A percentile compares a stretch with the other conserved stretches of the same genome.
Evolutionary conservation across 1,140 invertebrate genomes (phyloP).

Genomic region (Chionoecetes opilio): DNA sequence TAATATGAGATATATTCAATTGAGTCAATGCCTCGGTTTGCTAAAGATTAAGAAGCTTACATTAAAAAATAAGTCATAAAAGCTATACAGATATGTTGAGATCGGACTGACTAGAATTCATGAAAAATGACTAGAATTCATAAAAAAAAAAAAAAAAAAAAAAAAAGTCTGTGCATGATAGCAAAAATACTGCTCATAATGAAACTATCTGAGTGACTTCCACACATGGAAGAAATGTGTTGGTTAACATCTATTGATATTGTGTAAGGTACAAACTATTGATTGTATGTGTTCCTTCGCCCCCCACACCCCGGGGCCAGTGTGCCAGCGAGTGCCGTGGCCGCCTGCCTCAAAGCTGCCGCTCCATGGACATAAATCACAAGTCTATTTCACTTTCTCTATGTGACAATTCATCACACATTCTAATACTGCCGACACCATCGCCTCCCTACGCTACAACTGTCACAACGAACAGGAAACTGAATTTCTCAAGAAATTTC

Average conservation of each 20-base stretch:
- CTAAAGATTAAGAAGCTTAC: background rate
- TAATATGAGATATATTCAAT: background rate
- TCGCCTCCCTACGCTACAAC: background rate
- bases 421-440: background rate
- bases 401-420: background rate
- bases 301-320: background rate
- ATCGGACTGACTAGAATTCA: slow-evolving; percentile 46
- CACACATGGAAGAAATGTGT: background rate
- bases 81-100: background rate
- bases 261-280: background rate
- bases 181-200: background rate
- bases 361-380: background rate
- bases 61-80: background rate
- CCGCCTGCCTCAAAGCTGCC: background rate
- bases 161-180: background rate
- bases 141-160: background rate
- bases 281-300: background rate
- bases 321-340: background rate
- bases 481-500: background rate
- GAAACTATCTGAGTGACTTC: background rate
- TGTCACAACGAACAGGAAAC: background rate
- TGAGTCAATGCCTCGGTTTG: background rate
- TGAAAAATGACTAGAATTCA: slow-evolving; percentile 48
- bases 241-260: background rate
- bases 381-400: background rate